A percentile compares a stretch with the other conserved stretches of the same genome.
Conservation (phyloP, 2,888 invertebrate genomes). For the Philereme transversata region DNA sequence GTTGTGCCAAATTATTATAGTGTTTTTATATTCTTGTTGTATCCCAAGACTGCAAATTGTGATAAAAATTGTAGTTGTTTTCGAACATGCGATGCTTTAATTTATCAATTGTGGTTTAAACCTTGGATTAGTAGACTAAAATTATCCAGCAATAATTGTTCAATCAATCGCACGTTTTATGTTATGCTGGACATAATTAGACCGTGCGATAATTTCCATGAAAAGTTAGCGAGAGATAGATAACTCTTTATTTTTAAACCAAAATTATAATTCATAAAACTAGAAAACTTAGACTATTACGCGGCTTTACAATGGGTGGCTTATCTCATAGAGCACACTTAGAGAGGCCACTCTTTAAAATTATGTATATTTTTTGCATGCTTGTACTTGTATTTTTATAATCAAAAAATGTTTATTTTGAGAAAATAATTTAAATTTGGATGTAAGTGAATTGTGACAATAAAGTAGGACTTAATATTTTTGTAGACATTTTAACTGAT, state of each 20-base stretch:
- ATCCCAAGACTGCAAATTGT: conserved; percentile 71
- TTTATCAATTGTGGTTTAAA: conserved; percentile 23
- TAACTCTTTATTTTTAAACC: too few species aligned
- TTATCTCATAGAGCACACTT: too few species aligned
- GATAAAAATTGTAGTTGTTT: conserved; percentile 56
- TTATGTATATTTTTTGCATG: conserved; percentile 12
- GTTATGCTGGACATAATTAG: conserved; percentile 71
- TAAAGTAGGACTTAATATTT: conserved; percentile 38
- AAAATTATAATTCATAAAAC: too few species aligned
- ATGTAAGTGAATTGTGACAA: conserved; percentile 18
- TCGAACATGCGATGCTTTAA: conserved; percentile 44
- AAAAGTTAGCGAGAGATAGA: conserved; percentile 18
- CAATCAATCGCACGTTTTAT: conserved; percentile 49
- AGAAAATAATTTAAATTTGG: conserved; percentile 35
- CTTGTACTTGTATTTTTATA: conserved; percentile 41
- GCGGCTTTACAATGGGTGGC: too few species aligned
- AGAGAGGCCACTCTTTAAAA: conserved; percentile 35
- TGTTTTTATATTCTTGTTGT: conserved; percentile 53
- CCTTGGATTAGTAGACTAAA: conserved; percentile 4
- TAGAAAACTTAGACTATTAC: too few species aligned
- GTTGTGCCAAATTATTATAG: conserved; percentile 67
- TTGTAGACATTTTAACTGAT: conserved; percentile 36
- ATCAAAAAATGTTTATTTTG: conserved; percentile 54
- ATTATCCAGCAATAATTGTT: conserved; percentile 16
- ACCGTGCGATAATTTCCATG: conserved; percentile 40